Percentiles rank a stretch among this genome's conserved stretches.
These are phyloP conservation scores for Gallinago jamesoni DNA, from an alignment of 2,113 vertebrate genomes.

Conservation along the genomic window DNA sequence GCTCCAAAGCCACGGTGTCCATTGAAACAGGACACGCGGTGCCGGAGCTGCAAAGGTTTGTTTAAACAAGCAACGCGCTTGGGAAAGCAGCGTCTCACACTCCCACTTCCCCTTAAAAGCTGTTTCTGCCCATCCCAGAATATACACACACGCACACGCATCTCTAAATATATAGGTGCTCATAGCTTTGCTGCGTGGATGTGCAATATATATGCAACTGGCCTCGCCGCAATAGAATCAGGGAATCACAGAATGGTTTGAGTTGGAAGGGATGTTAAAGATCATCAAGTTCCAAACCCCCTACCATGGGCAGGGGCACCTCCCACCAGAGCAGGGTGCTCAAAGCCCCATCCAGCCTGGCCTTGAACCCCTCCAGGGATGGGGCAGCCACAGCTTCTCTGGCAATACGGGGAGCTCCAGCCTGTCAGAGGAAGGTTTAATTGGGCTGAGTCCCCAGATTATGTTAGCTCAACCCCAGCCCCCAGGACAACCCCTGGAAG, in stretches of 20 bases:
- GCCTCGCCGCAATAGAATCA: not conserved
- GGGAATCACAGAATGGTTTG: not conserved
- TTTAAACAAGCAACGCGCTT: rapidly evolving
- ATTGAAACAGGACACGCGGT: not conserved
- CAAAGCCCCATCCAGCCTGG: not conserved
- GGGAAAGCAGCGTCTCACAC: rapidly evolving
- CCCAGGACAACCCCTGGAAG: not conserved
- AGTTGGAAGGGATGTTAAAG: not conserved
- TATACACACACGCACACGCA: rapidly evolving
- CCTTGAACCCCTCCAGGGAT: not conserved
- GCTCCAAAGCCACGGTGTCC: not conserved
- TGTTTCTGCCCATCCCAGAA: not conserved
- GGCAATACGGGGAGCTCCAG: not conserved
- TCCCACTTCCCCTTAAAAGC: not conserved
- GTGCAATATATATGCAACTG: rapidly evolving
- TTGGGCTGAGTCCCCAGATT: not conserved
- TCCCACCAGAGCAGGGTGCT: not conserved
- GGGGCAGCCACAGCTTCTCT: not conserved
- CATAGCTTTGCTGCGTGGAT: rapidly evolving
- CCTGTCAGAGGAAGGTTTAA: not conserved
- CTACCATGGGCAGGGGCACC: not conserved
- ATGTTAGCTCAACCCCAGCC: not conserved
- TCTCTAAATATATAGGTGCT: rapidly evolving
- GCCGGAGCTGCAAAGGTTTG: rapidly evolving
- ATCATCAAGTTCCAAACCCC: not conserved